Conservation (phyloP, 2,113 vertebrate genomes). For the Platichthys flesus region DNA sequence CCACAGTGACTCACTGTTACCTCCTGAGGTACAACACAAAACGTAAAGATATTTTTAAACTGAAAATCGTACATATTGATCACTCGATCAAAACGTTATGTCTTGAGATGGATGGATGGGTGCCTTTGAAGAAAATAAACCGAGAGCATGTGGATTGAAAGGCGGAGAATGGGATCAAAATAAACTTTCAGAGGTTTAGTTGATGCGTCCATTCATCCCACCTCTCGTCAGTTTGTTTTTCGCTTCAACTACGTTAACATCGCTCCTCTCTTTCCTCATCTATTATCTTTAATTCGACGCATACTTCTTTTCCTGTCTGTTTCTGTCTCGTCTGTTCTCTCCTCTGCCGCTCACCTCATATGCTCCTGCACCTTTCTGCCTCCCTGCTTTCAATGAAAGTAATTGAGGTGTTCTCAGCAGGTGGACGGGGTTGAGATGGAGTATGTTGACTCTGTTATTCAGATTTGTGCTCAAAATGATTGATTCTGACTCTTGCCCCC, state of each 20-base stretch:
- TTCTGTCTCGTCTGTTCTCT: not conserved
- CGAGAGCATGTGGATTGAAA: slow-evolving; percentile 13
- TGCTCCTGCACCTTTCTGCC: slow-evolving; percentile 5
- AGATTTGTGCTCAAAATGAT: not conserved
- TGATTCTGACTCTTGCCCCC: not conserved
- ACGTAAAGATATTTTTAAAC: no score
- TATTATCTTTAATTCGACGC: slow-evolving; percentile 9
- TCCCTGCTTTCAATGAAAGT: slow-evolving; percentile 12
- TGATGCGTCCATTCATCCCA: slow-evolving; percentile 4
- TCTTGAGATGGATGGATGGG: slow-evolving; percentile 24
- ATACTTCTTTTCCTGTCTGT: not conserved
- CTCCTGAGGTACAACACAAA: no score
- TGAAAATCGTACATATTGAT: no score
- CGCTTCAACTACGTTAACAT: slow-evolving; percentile 13
- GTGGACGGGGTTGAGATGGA: no score
- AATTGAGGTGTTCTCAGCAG: no score
- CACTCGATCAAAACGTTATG: no score
- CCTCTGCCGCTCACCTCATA: not conserved
- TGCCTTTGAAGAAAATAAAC: slow-evolving; percentile 50
- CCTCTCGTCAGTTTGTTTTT: slow-evolving; percentile 11
- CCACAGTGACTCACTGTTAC: no score
- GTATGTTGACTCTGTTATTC: not conserved
- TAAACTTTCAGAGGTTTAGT: slow-evolving; percentile 15
- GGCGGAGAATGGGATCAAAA: slow-evolving; percentile 36
- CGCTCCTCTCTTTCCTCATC: slow-evolving; percentile 9